These are phyloP conservation scores for Syngnathoides biaculeatus DNA, from an alignment of 2,113 vertebrate genomes.

Conservation along the genomic window DNA sequence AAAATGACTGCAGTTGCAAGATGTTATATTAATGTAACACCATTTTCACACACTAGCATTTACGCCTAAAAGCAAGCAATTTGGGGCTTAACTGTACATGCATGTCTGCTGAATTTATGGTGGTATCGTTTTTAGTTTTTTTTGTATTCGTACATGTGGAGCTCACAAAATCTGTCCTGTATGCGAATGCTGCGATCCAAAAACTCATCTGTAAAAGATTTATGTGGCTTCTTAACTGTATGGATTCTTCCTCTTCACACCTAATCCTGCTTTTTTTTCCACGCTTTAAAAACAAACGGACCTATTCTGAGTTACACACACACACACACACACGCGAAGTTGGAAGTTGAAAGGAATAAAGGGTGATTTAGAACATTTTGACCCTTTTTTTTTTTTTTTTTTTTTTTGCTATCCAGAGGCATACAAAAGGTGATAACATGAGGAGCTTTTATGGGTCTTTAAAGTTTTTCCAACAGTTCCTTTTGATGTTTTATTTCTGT, in stretches of 20 bases:
- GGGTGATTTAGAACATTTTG: neutral
- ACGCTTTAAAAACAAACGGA: constrained; percentile 25
- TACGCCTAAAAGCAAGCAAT: no score
- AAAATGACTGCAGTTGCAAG: neutral
- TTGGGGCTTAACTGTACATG: neutral
- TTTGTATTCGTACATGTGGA: constrained; percentile 2
- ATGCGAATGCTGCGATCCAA: constrained; percentile 11
- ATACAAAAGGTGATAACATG: neutral
- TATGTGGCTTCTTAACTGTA: constrained; percentile 49
- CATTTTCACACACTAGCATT: neutral
- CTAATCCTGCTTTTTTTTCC: constrained; percentile 9
- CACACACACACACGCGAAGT: constrained; percentile 15
- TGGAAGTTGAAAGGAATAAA: neutral
- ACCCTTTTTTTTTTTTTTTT: neutral
- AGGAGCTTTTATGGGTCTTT: neutral
- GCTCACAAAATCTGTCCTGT: constrained; percentile 17
- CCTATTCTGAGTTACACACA: constrained; percentile 63
- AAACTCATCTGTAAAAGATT: neutral
- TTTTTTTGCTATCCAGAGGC: neutral
- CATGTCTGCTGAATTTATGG: neutral
- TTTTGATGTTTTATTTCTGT: neutral
- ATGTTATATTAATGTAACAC: neutral
- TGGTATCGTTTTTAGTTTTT: neutral
- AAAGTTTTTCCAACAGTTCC: neutral
- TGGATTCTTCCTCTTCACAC: constrained; percentile 20